These are phyloP conservation scores for Brenthis daphne DNA, from an alignment of 2,888 invertebrate genomes.

Conservation along the genomic window DNA sequence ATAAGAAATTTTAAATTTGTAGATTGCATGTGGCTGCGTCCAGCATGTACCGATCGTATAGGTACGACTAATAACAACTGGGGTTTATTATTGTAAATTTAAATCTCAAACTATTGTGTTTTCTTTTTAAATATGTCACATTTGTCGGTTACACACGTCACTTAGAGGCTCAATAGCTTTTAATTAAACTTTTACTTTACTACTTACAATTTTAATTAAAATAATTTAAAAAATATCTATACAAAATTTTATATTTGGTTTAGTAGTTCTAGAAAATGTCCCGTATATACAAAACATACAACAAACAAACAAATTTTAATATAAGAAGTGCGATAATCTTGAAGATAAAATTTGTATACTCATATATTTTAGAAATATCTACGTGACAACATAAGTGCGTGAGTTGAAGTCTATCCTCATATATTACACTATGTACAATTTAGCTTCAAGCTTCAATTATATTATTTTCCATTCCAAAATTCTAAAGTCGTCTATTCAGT, in stretches of 20 bases:
- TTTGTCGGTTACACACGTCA: too few species aligned
- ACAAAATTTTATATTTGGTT: too few species aligned
- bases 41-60: background rate
- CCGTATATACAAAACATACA: too few species aligned
- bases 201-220: too few species aligned
- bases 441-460: background rate
- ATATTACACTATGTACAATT: background rate
- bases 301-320: too few species aligned
- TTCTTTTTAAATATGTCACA: too few species aligned
- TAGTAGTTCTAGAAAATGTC: too few species aligned
- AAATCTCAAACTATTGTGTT: background rate
- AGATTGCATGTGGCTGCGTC: background rate
- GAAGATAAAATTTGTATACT: background rate
- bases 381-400: background rate
- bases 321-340: background rate
- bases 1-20: background rate
- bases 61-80: too few species aligned
- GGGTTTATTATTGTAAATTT: background rate
- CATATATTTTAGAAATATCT: background rate
- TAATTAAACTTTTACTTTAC: too few species aligned
- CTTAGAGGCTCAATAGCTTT: too few species aligned
- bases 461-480: conserved; percentile 25
- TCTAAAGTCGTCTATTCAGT: conserved; percentile 28
- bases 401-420: background rate
- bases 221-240: too few species aligned